Evolutionary conservation across 2,888 invertebrate species (phyloP), one percentile per base, ranked within the genome.

Genomic region (Neoitamus cyanurus): DNA sequence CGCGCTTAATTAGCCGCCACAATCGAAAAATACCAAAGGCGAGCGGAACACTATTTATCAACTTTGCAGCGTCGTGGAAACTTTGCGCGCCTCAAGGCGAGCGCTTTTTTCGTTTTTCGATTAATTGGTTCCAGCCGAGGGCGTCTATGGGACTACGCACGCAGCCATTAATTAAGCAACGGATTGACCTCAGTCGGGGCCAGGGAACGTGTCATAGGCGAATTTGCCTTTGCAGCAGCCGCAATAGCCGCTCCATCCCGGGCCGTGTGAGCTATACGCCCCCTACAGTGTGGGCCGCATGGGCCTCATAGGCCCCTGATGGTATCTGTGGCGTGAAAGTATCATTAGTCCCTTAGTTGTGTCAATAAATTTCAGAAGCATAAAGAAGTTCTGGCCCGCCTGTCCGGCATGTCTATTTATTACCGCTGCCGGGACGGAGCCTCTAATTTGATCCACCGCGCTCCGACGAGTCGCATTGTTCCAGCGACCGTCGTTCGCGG

Each of bases 51-150:
- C 31, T 9, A 34, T 30, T 72, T 69, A 72, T 72, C 34, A n/a
- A n/a, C n/a, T n/a, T n/a, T 31, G 34, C 30, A 4, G 15, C 72
- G 72, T 4, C 34, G 31, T 72, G 72, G 15, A 58, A 58, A 58
- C 20, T 25, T 58, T 20, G 20, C 9, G 58, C 58, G 25, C 20
- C 25, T 46, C 77, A 77, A 77, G 77, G 77, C 42, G 48, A 77
- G 77, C 11, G 46, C 46, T 77, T n/a, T 77, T 48, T 42, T 77
- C 77, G 48, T 58, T 58, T 58, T 58, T 58, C 58, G 58, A 42
- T 77, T 77, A 77, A 77, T 77, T 77, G 46, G 46, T 46, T 77
- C 77, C 77, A 46, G 28, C 28, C 28, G 77, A 46, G 77, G 77
- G 77, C 77, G 77, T 77, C 42, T 77, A 77, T 30, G 15, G 20